Percentiles rank a stretch among this genome's conserved stretches.
Conservation (phyloP, 1,140 invertebrate species). For the Danaus plexippus region DNA sequence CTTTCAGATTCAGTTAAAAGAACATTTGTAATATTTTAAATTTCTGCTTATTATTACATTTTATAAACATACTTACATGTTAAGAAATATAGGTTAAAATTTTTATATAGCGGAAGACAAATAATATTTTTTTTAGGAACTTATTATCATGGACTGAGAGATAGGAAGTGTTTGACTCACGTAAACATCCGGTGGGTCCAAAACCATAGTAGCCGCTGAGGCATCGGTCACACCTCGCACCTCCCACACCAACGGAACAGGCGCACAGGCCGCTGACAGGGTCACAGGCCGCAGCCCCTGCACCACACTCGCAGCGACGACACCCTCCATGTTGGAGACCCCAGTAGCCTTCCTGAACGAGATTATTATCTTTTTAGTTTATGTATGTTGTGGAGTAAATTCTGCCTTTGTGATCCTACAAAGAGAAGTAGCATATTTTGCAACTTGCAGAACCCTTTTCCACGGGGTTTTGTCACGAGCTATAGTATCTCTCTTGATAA, state of each 20-base stretch:
- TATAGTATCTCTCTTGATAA: no score
- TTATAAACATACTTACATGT: no score
- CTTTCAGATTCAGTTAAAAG: no score
- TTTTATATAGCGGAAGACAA: neutral
- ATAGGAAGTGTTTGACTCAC: conserved; percentile 67
- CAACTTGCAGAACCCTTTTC: no score
- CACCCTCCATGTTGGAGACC: conserved; percentile 81
- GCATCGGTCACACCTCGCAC: conserved; percentile 85
- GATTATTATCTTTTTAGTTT: no score
- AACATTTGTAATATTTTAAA: no score
- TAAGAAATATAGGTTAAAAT: no score
- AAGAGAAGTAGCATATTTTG: no score
- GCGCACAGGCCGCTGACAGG: conserved; percentile 83
- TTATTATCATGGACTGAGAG: neutral
- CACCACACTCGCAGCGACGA: conserved; percentile 78
- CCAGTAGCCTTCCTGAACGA: conserved; percentile 80
- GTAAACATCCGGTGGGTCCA: conserved; percentile 83
- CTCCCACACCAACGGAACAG: conserved; percentile 90
- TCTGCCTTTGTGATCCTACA: no score
- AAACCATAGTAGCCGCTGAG: conserved; percentile 87
- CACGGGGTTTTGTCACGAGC: no score
- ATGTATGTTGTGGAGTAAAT: no score
- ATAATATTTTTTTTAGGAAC: neutral
- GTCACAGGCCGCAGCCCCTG: conserved; percentile 81
- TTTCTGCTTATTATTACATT: no score